Conservation (phyloP, 2,888 invertebrate species). For the Troides aeacus region DNA sequence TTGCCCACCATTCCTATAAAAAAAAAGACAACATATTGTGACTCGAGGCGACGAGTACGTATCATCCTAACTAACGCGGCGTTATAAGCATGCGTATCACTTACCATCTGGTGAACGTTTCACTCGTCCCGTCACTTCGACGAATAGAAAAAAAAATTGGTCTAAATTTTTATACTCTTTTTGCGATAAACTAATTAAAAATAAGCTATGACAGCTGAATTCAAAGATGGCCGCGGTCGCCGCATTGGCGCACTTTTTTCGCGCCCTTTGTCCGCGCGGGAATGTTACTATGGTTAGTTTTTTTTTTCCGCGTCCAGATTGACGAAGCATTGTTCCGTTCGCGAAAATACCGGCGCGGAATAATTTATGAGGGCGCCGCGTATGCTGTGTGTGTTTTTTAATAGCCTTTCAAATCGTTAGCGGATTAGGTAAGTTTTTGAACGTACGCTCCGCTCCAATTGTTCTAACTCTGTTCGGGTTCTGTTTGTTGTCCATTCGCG, state of each 20-base stretch:
- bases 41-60: no score
- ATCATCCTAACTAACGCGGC: no score
- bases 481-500: conserved; percentile 24
- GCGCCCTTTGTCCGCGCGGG: conserved; percentile 52
- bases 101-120: no score
- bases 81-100: no score
- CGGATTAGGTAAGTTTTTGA: conserved; percentile 56
- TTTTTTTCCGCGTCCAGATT: conserved; percentile 46
- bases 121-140: no score
- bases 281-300: conserved; percentile 66
- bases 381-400: conserved; percentile 34
- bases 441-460: conserved; percentile 35
- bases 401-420: conserved; percentile 51
- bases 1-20: no score
- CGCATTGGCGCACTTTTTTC: conserved; percentile 44
- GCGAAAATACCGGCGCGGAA: conserved; percentile 60
- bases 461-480: conserved; percentile 28
- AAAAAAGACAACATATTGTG: no score
- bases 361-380: conserved; percentile 61
- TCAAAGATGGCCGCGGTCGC: conserved; percentile 35
- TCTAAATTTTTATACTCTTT: background rate
- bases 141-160: no score
- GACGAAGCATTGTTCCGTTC: conserved; percentile 72
- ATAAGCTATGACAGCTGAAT: conserved; percentile 26
- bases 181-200: conserved; percentile 20